These are phyloP conservation scores for Centropus unirufus DNA, from an alignment of 2,113 vertebrate genomes.

Conservation along the genomic window DNA sequence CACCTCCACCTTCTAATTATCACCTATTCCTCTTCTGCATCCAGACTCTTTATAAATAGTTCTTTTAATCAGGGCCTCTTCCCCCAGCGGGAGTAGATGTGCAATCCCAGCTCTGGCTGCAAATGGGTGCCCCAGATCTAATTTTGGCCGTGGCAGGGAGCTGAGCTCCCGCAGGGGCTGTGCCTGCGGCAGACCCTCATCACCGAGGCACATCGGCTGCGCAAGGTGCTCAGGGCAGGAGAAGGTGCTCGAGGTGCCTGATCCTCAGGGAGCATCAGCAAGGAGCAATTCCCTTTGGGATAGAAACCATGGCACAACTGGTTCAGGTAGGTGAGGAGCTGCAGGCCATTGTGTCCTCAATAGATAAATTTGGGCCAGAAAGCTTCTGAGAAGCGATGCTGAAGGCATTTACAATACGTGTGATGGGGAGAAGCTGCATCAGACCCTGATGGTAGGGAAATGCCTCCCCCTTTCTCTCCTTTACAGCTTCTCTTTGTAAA, in stretches of 20 bases:
- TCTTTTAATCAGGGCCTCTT: constrained; percentile 47
- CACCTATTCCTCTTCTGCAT: neutral
- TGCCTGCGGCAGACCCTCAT: rapidly evolving
- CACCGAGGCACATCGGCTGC: rapidly evolving
- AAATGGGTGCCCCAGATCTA: constrained; percentile 65
- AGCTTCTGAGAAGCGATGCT: neutral
- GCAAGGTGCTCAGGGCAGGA: rapidly evolving
- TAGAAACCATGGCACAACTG: neutral
- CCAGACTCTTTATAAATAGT: constrained; percentile 63
- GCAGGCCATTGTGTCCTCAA: neutral
- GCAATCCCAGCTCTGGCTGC: neutral
- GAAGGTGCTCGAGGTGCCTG: neutral
- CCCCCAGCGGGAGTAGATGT: neutral
- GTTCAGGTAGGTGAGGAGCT: neutral
- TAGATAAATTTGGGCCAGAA: neutral
- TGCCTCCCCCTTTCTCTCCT: neutral
- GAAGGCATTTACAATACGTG: rapidly evolving
- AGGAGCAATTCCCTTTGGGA: neutral
- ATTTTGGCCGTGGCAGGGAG: neutral
- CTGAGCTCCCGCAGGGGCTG: neutral
- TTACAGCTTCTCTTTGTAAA: neutral
- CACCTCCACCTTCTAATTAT: constrained; percentile 4
- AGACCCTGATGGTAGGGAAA: neutral
- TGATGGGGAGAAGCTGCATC: rapidly evolving
- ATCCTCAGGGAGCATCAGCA: rapidly evolving